Evolutionary conservation across 2,888 invertebrate genomes (phyloP).

Genomic region (Ormyrus nitidulus): DNA sequence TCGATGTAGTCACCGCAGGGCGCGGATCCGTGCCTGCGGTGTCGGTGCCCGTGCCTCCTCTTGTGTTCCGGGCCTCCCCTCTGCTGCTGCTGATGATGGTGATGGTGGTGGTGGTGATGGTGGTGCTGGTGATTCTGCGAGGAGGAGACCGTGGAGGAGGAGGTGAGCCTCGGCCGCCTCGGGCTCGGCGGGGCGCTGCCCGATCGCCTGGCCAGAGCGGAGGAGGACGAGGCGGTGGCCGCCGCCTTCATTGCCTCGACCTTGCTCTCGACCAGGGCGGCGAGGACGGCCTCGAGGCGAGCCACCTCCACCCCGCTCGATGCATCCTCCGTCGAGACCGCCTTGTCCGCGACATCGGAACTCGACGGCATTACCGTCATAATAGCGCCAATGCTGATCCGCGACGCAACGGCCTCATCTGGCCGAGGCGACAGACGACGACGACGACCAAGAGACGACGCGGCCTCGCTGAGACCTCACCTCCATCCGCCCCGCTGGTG

Average conservation of each 20-base stretch:
- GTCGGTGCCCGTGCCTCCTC: slow-evolving; percentile 62
- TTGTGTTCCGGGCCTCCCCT: slow-evolving; percentile 43
- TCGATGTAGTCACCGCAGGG: slow-evolving; percentile 69
- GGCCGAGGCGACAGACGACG: background rate
- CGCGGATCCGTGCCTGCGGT: slow-evolving; percentile 70
- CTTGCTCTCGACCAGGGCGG: slow-evolving; percentile 84
- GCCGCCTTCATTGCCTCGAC: slow-evolving; percentile 79
- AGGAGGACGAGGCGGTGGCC: slow-evolving; percentile 28
- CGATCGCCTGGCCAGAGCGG: slow-evolving; percentile 74
- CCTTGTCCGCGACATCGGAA: slow-evolving; percentile 80
- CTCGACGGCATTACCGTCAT: slow-evolving; percentile 74
- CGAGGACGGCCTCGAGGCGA: slow-evolving; percentile 83
- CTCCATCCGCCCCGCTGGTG: background rate
- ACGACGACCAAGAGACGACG: background rate
- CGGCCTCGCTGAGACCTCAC: background rate
- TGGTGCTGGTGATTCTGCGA: slow-evolving; percentile 72
- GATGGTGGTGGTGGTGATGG: slow-evolving; percentile 67
- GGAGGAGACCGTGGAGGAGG: slow-evolving; percentile 75
- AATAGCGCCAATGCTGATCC: slow-evolving; percentile 4
- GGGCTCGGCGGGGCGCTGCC: slow-evolving; percentile 75
- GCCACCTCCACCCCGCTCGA: slow-evolving; percentile 77
- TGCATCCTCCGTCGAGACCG: slow-evolving; percentile 83
- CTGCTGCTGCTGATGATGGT: slow-evolving; percentile 63
- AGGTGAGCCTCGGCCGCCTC: slow-evolving; percentile 74
- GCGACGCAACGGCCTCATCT: background rate